A percentile compares a stretch with the other conserved stretches of the same genome.
Conservation (phyloP, 2,113 vertebrate genomes). For the Cervus canadensis region DNA sequence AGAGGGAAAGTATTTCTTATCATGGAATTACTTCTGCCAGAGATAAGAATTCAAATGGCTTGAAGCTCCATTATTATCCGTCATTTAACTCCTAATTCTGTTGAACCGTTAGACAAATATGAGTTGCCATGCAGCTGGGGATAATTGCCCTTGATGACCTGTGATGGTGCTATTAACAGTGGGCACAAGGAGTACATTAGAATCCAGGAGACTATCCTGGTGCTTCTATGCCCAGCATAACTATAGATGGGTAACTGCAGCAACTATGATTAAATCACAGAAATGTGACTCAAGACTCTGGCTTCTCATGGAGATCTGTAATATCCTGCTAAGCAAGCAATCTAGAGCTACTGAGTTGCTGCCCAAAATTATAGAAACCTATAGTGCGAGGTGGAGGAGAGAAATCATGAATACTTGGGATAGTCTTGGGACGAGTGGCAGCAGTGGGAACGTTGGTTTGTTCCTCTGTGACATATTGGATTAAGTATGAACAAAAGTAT, state of each 20-base stretch:
- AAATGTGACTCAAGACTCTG: not conserved
- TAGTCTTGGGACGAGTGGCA: not conserved
- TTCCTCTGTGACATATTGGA: not conserved
- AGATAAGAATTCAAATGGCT: not conserved
- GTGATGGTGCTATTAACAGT: not conserved
- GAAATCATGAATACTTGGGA: not conserved
- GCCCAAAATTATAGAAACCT: not conserved
- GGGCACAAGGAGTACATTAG: not conserved
- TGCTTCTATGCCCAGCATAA: not conserved
- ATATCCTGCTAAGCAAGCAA: not conserved
- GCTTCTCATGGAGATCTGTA: not conserved
- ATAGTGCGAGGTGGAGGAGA: not conserved
- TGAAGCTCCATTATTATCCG: not conserved
- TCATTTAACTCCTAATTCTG: not conserved
- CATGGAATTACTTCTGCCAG: not conserved
- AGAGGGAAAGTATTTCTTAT: not conserved
- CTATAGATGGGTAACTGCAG: not conserved
- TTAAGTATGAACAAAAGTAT: not conserved
- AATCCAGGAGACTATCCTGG: not conserved
- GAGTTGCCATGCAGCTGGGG: not conserved
- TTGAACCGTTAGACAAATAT: not conserved
- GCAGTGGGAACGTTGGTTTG: not conserved
- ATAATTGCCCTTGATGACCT: not conserved
- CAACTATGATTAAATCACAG: not conserved
- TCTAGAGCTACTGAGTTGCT: not conserved